A percentile compares a stretch with the other conserved stretches of the same genome.
Conservation (phyloP, 2,797 vertebrate species). For the Mus caroli region DNA sequence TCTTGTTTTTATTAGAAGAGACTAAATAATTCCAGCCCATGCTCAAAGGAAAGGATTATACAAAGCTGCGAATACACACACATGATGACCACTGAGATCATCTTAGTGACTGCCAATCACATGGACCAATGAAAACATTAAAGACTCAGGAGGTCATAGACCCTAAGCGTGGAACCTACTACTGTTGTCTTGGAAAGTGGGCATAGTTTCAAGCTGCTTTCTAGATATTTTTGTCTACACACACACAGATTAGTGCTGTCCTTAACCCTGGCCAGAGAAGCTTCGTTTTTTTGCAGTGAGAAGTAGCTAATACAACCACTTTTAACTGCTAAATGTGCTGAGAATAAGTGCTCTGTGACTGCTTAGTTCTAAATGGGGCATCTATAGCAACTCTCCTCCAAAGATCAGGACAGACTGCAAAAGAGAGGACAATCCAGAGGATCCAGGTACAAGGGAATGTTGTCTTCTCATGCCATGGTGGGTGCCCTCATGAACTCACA, state of each 20-base stretch:
- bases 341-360: neutral
- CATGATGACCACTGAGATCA: neutral
- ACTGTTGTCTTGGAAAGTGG: neutral
- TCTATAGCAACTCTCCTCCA: neutral
- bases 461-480: neutral
- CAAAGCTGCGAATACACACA: neutral
- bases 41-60: neutral
- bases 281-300: neutral
- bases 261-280: neutral
- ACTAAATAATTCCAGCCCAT: neutral
- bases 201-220: neutral
- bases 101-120: neutral
- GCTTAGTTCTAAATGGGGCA: neutral
- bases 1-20: conserved; percentile 20
- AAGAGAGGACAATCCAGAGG: neutral
- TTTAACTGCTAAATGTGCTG: neutral
- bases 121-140: neutral
- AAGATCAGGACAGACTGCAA: neutral
- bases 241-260: neutral
- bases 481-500: neutral
- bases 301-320: neutral
- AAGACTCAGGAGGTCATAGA: neutral
- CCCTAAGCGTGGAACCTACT: neutral
- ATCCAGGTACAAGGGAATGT: neutral
- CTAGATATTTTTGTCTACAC: neutral